Percentiles rank a stretch among this genome's conserved stretches.
phyloP scores from a whole-genome alignment of 2,797 vertebrate species.

The Artibeus jamaicensis region DNA sequence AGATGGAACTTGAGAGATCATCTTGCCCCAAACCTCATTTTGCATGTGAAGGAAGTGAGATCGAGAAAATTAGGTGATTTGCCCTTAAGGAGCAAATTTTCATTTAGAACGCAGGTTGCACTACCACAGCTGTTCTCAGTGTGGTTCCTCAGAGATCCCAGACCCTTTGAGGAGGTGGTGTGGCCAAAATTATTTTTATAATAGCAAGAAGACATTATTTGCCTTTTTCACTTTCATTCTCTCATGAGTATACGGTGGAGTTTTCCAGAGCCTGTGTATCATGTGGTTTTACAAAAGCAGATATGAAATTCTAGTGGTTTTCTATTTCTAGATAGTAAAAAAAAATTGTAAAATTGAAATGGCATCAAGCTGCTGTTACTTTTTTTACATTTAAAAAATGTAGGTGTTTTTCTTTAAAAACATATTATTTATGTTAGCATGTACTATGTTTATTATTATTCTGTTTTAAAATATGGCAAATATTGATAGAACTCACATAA shows the following conservation, averaged over 20 bases:
- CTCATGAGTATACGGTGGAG: background rate
- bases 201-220: background rate
- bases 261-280: background rate
- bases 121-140: background rate
- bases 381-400: background rate
- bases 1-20: background rate
- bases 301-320: background rate
- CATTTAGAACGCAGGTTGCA: background rate
- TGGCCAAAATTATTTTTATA: background rate
- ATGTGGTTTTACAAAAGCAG: background rate
- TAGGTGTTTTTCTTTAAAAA: background rate
- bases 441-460: background rate
- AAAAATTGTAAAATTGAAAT: background rate
- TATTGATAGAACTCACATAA: background rate
- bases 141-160: background rate
- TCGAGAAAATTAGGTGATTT: background rate
- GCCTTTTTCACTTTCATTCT: background rate
- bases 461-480: background rate
- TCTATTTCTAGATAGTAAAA: background rate
- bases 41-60: background rate
- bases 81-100: background rate
- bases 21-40: background rate
- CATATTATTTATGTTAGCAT: background rate
- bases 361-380: background rate
- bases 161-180: background rate